Evolutionary conservation across 1,140 invertebrate species (phyloP).

Genomic region (Panonychus citri): DNA sequence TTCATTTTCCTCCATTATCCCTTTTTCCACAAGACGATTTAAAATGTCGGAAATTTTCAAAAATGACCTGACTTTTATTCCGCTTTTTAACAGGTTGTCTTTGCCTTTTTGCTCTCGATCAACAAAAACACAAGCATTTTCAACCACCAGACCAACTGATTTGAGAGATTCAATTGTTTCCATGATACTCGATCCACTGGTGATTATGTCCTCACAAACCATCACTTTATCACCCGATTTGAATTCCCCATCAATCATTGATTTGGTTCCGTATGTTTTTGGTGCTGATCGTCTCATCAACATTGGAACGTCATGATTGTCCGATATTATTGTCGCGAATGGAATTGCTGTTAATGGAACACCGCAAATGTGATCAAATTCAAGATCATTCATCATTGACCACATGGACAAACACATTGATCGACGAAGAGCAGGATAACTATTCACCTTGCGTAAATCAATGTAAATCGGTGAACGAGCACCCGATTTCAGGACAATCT

Average conservation of each 20-base stretch:
- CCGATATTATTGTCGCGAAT: constrained; percentile 47
- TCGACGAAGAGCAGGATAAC: constrained; percentile 61
- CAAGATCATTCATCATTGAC: background rate
- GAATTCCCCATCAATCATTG: constrained; percentile 67
- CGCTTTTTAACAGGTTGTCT: constrained; percentile 32
- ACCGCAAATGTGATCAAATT: constrained; percentile 53
- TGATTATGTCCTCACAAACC: constrained; percentile 90
- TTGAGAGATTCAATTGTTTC: constrained; percentile 54
- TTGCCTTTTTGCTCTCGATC: constrained; percentile 73
- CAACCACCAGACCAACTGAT: constrained; percentile 44
- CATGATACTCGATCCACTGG: constrained; percentile 71
- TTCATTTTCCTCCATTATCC: background rate
- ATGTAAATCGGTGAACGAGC: constrained; percentile 79
- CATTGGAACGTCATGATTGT: constrained; percentile 29
- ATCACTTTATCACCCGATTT: constrained; percentile 50
- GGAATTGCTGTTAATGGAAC: constrained; percentile 92
- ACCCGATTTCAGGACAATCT: constrained; percentile 75
- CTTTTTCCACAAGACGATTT: background rate
- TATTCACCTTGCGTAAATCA: constrained; percentile 68
- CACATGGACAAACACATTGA: constrained; percentile 29
- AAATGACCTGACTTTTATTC: background rate
- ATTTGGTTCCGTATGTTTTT: constrained; percentile 87
- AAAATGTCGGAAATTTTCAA: background rate
- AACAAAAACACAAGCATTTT: constrained; percentile 61
- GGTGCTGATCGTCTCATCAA: constrained; percentile 42